A percentile compares a stretch with the other conserved stretches of the same genome.
Evolutionary conservation across 2,888 invertebrate species (phyloP).

Genomic region (Hypena proboscidalis): DNA sequence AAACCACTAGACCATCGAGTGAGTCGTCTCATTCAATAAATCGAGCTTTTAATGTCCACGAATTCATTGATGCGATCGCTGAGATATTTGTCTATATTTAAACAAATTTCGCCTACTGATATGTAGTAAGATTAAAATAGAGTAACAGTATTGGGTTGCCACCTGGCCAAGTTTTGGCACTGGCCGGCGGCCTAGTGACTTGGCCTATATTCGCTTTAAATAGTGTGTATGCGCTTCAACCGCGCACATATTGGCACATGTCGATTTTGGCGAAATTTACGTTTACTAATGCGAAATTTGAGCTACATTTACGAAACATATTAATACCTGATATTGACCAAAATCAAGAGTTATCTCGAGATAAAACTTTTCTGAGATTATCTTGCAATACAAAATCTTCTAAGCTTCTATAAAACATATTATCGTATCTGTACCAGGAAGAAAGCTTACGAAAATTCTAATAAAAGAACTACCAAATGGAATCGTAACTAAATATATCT

Average conservation of each 20-base stretch:
- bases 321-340: too few species aligned
- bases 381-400: too few species aligned
- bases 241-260: conserved; percentile 50
- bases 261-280: conserved; percentile 46
- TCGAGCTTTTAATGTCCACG: too few species aligned
- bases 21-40: too few species aligned
- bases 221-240: conserved; percentile 58
- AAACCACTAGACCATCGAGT: too few species aligned
- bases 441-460: conserved; percentile 18
- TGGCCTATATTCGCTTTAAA: conserved; percentile 65
- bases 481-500: conserved; percentile 27
- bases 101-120: conserved; percentile 18
- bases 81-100: conserved; percentile 22
- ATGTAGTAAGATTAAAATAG: conserved; percentile 48
- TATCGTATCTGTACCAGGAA: conserved; percentile 13
- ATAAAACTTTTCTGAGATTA: too few species aligned
- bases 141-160: conserved; percentile 45
- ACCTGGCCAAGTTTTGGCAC: conserved; percentile 60
- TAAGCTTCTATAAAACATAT: too few species aligned
- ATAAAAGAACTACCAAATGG: conserved; percentile 25
- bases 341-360: too few species aligned
- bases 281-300: conserved; percentile 39
- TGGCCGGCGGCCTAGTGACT: conserved; percentile 65
- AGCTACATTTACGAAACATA: conserved; percentile 14
- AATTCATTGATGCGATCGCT: conserved; percentile 15